Evolutionary conservation across 2,797 vertebrate species (phyloP), one percentile per base, ranked within the genome.

Genomic region (Pempheris klunzingeri): DNA sequence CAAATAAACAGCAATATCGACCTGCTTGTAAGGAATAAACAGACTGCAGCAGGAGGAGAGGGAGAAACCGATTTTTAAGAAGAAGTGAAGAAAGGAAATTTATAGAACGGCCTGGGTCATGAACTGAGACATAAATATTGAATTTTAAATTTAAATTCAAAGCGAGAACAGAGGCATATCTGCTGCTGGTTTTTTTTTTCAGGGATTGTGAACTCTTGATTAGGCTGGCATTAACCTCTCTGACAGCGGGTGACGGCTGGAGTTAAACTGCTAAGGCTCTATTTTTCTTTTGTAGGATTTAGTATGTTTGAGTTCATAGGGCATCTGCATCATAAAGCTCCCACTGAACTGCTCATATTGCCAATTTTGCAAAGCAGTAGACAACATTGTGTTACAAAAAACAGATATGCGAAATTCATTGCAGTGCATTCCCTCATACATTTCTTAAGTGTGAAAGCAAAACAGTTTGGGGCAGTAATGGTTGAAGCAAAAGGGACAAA

Each of bases 1-100:
- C 84, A 85, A 84, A 88, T 87, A 87, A 90, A 88, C 81, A 78
- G 62, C 69, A 68, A 22, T 82, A 88, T 88, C 18, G 78, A 86
- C 70, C 66, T 13, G 0, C 69, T 71, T 18, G 20, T 74, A 50
- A 68, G 43, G 71, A 82, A 84, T 73, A 80, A 85, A 90, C 73
- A 74, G 61, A 78, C 54, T 44, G 43, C 44, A 67, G 67, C 68
- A 71, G 57, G 41, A 62, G 44, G 20, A 67, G 60, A 61, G 38
- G 14, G 55, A 83, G 43, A 62, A 66, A 87, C 74, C 52, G 59
- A 78, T 84, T 80, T 80, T 74, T 59, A 44, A 57, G 38, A 65
- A 74, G 59, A 46, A 60, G 24, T 77, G 38, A 68, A 43, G 44
- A 74, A 74, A 72, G 26, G n/a, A 77, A 67, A 74, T 82, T 74